Evolutionary conservation across 2,113 vertebrate genomes (phyloP).

Genomic region (Sorex fumeus): DNA sequence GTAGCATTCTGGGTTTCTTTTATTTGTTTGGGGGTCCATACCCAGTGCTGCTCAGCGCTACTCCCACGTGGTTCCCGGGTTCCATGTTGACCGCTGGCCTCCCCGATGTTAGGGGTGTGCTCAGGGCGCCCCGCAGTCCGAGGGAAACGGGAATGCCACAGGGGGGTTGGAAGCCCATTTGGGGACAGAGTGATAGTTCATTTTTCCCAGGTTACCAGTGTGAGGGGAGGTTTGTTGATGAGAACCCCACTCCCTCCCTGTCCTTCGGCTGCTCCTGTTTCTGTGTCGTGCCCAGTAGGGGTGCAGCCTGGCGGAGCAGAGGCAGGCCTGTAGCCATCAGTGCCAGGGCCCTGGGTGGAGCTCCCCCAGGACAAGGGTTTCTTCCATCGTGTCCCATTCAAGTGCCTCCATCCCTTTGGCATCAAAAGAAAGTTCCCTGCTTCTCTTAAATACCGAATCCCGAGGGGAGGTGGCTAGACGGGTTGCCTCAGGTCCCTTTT

Average conservation of each 20-base stretch:
- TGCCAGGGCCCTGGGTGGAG: neutral
- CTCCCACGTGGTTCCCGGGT: too few relatives aligned
- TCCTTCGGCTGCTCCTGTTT: neutral
- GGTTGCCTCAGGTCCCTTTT: neutral
- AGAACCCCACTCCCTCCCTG: neutral
- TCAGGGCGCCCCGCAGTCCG: neutral
- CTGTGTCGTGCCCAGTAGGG: neutral
- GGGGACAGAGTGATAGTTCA: neutral
- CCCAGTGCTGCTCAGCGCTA: neutral
- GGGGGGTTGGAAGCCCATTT: constrained; percentile 18
- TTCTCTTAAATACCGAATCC: neutral
- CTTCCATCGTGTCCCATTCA: neutral
- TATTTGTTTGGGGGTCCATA: neutral
- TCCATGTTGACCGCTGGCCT: too few relatives aligned
- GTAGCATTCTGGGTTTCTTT: neutral
- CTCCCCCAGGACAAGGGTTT: neutral
- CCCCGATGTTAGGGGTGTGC: too few relatives aligned
- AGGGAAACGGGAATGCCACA: constrained; percentile 48
- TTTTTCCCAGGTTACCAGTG: neutral
- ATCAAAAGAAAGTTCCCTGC: neutral
- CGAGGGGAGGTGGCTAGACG: neutral
- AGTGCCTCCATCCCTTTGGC: neutral
- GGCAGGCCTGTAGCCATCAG: neutral
- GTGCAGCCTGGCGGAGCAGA: neutral
- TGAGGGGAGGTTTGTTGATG: neutral